Percentiles rank a stretch among this genome's conserved stretches.
Evolutionary conservation across 2,113 vertebrate genomes (phyloP).

Genomic region (Pollachius pollachius): DNA sequence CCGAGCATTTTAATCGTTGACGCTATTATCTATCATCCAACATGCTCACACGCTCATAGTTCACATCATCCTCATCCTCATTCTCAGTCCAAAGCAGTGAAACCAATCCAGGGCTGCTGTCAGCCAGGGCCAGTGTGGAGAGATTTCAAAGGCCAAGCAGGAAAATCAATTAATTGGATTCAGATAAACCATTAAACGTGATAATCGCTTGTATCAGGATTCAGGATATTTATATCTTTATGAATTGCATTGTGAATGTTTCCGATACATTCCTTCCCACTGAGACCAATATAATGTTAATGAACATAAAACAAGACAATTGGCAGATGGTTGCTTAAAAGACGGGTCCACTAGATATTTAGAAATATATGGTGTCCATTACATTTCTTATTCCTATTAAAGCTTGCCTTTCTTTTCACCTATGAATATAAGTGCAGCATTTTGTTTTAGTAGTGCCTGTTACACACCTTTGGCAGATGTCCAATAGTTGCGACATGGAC

Average conservation of each 20-base stretch:
- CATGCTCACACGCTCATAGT: constrained; percentile 21
- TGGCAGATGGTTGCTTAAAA: too few relatives aligned
- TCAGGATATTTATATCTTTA: constrained; percentile 20
- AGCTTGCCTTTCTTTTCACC: too few relatives aligned
- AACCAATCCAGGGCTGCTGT: constrained; percentile 22
- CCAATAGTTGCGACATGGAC: too few relatives aligned
- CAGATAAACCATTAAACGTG: constrained; percentile 31
- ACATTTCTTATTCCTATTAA: too few relatives aligned
- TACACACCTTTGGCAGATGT: too few relatives aligned
- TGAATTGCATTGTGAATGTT: background rate
- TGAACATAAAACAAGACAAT: too few relatives aligned
- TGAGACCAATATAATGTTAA: too few relatives aligned
- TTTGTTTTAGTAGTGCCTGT: too few relatives aligned
- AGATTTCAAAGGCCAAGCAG: constrained; percentile 17
- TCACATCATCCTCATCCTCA: constrained; percentile 27
- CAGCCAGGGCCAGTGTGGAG: background rate
- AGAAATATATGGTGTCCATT: too few relatives aligned
- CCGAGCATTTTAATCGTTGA: constrained; percentile 25
- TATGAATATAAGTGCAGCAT: too few relatives aligned
- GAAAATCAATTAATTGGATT: constrained; percentile 33
- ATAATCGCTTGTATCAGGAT: constrained; percentile 28
- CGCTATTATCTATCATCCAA: constrained; percentile 6
- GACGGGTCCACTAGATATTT: too few relatives aligned
- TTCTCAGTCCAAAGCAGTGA: constrained; percentile 8
- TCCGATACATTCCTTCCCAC: constrained; percentile 7